Evolutionary conservation across 2,113 vertebrate species (phyloP).

Genomic region (Cnemophilus loriae): DNA sequence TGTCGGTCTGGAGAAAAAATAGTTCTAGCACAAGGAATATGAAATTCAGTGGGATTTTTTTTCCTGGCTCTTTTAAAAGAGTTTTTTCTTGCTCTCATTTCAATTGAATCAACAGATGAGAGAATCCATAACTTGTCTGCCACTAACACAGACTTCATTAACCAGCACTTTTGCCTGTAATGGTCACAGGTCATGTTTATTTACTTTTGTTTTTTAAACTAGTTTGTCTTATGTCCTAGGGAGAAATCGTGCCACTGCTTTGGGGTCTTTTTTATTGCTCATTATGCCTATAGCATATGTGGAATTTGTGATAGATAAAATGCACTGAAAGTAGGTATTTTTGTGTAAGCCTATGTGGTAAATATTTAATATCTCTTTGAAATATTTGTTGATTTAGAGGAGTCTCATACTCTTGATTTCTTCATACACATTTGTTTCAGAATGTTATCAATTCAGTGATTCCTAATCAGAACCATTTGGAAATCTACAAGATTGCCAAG

Average conservation of each 20-base stretch:
- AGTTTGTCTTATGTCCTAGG: not conserved
- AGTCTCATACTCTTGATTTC: not conserved
- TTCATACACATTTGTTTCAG: not conserved
- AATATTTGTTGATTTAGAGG: not conserved
- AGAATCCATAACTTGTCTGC: not conserved
- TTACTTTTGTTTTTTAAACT: not conserved
- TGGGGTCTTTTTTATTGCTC: not conserved
- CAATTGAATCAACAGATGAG: not conserved
- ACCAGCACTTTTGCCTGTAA: not conserved
- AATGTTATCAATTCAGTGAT: not conserved
- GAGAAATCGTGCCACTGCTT: not conserved
- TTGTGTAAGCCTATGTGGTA: not conserved
- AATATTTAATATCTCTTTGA: not conserved
- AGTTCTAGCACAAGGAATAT: not conserved
- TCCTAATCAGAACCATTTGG: not conserved
- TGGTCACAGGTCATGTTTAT: not conserved
- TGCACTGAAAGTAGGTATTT: not conserved
- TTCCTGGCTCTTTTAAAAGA: not conserved
- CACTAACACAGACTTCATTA: not conserved
- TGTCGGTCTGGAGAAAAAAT: not conserved
- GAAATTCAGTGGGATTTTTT: not conserved
- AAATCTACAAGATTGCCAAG: not conserved
- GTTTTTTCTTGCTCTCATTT: not conserved
- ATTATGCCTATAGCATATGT: not conserved
- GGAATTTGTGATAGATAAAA: not conserved